Conservation (phyloP, 2,113 vertebrate species). For the Ornithorhynchus anatinus region DNA sequence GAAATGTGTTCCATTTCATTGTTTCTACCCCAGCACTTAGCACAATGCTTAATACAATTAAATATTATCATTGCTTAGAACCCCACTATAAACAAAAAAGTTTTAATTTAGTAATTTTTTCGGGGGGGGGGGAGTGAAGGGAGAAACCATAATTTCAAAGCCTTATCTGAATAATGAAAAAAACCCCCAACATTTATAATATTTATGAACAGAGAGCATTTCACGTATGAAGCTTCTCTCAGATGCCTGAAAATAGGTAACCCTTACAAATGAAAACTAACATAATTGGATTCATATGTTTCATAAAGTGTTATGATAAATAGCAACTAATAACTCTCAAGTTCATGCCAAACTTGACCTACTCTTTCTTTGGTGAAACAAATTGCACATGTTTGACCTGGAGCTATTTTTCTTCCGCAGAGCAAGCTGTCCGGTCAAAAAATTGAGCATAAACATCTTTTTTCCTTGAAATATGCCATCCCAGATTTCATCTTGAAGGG, state of each 20-base stretch:
- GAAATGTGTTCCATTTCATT: too few species aligned
- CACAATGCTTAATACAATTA: too few species aligned
- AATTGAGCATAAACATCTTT: neutral
- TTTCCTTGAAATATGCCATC: neutral
- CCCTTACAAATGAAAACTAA: neutral
- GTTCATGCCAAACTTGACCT: slow-evolving; percentile 22
- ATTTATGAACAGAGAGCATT: neutral
- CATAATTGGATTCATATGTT: neutral
- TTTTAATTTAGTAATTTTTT: slow-evolving; percentile 6
- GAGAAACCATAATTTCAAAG: slow-evolving; percentile 13
- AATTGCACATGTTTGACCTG: neutral
- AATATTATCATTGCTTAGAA: too few species aligned
- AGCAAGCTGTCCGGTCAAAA: neutral
- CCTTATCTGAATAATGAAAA: slow-evolving; percentile 2
- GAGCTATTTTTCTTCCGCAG: neutral
- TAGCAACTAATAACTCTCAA: slow-evolving; percentile 30
- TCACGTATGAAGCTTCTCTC: neutral
- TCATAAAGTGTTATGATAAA: neutral
- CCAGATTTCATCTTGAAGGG: neutral
- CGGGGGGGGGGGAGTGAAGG: too few species aligned
- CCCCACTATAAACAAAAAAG: too few species aligned
- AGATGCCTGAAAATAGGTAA: neutral
- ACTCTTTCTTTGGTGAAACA: slow-evolving; percentile 25
- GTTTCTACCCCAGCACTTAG: too few species aligned
- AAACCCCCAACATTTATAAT: neutral